Base-by-base conservation (phyloP, 2,797 vertebrate genomes). In the Liparis tanakae region DNA sequence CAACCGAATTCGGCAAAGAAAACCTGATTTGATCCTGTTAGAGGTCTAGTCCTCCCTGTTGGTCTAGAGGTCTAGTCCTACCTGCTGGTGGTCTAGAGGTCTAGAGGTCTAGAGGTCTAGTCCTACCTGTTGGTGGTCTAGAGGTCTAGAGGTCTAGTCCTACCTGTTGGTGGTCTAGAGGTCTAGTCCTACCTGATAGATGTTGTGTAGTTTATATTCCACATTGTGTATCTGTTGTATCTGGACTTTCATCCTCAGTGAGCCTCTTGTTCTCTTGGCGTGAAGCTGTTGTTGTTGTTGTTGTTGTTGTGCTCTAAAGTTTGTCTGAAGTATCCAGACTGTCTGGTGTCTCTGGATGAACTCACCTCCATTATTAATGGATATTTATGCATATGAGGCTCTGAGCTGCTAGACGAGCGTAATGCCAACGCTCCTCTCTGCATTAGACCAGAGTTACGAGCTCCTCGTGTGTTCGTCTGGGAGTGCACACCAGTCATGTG, bases 361-460 rank as follows among this genome's bases (percentile, higher is more conserved):
- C 39, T 67, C 44, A 69, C 7, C 34, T 7, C 3, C 7, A 12
- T 57, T 46, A 60, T 51, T 15, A 56, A 7, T 57, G 36, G 34
- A 74, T 62, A 51, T 69, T 72, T 64, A 76, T 75, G 70, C 18
- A 60, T 50, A 64, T 60, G 30, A 68, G 71, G 41, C 6, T 68
- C 69, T 71, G 22, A 30, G 25, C 58, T 70, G 25, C 25, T 55
- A 72, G 58, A 71, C 77, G 48, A 65, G 61, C 56, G 20, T 36
- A 60, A 74, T 67, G 20, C 73, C 37, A 58, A 59, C 63, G 51
- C 6, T 3, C 18, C 65, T 68, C 36, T 34, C 20, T 67, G 67
- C 72, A 87, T 70, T 69, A 74, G 22, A 59, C 62, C 30, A 79
- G 68, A 87, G 63, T 80, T 66, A 88, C 78, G 50, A 56, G 15